These are phyloP conservation scores for Nectonema munidae DNA, from an alignment of 2,888 invertebrate species.

Conservation along the genomic window DNA sequence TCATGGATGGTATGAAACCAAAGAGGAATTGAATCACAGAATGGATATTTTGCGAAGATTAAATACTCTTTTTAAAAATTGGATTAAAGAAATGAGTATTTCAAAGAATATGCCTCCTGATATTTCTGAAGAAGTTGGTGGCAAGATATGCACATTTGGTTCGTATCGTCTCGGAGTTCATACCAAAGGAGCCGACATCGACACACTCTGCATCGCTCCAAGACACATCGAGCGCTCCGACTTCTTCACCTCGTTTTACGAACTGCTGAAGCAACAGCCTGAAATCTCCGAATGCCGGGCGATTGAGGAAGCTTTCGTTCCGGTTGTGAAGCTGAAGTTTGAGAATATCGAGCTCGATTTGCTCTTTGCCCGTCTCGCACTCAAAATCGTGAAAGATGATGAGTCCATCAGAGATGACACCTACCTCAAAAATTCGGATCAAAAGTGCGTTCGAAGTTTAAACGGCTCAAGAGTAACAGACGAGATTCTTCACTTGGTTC, in stretches of 20 bases:
- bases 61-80: slow-evolving; percentile 22
- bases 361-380: slow-evolving; percentile 63
- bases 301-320: slow-evolving; percentile 92
- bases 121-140: slow-evolving; percentile 54
- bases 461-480: slow-evolving; percentile 95
- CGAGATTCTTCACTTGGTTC: slow-evolving; percentile 73
- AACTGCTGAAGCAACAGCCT: slow-evolving; percentile 46
- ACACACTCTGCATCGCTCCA: slow-evolving; percentile 84
- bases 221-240: slow-evolving; percentile 65
- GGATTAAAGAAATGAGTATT: slow-evolving; percentile 23
- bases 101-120: slow-evolving; percentile 49
- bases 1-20: slow-evolving; percentile 57
- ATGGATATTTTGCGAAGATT: slow-evolving; percentile 23
- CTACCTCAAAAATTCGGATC: slow-evolving; percentile 66
- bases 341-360: slow-evolving; percentile 87
- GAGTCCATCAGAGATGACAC: slow-evolving; percentile 58
- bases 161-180: slow-evolving; percentile 66
- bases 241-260: slow-evolving; percentile 77
- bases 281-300: slow-evolving; percentile 53
- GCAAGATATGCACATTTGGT: slow-evolving; percentile 96
- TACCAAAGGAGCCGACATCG: slow-evolving; percentile 80
- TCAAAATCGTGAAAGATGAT: slow-evolving; percentile 70
- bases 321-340: slow-evolving; percentile 94
- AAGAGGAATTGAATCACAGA: slow-evolving; percentile 48
- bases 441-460: slow-evolving; percentile 70